Evolutionary conservation across 2,113 vertebrate species (phyloP), one percentile per base, ranked within the genome.

Genomic region (Telmatochromis brachygnathus): DNA sequence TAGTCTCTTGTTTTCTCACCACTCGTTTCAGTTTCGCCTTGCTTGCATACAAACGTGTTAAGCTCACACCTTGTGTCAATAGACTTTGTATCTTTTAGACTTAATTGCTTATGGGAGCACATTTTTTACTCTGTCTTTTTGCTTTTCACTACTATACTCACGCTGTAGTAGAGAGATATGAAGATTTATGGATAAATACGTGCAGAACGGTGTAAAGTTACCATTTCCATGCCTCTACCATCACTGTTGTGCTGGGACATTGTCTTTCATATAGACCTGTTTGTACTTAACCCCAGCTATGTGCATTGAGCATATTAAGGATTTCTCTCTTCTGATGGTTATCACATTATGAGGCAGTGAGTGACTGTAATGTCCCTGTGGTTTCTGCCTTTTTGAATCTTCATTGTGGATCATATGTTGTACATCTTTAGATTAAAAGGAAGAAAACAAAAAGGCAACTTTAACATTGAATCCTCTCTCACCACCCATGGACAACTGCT

Each of bases 1-100:
- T 87, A 77, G 84, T 55, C 79, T 92, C 85, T 94, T 90, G 87
- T 95, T 93, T 90, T 92, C 83, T 89, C 81, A 30, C 28, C 39
- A n/a, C 84, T 85, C 30, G 79, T 56, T 79, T 84, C 84, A 65
- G 89, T 88, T 94, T 89, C 87, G 35, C 42, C 58, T 84, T 85
- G 81, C 79, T 83, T 89, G 19, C 21, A 5, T 51, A 60, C 80
- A 88, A 91, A 62, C 37, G 70, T 86, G 89, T 88, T 54, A 84
- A 45, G n/a, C 49, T 60, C 73, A 65, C 17, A 47, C 30, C 37
- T 82, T 79, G 47, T 17, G 17, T 84, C 81, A 84, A 28, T 21
- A 9, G 13, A 15, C 10, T 45, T 70, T 54, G 26, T 33, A 35
- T 83, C 23, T 23, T 53, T 54, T 60, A 45, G 17, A 73, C 55